phyloP scores from a whole-genome alignment of 2,113 vertebrate genomes.

The Reinhardtius hippoglossoides region DNA sequence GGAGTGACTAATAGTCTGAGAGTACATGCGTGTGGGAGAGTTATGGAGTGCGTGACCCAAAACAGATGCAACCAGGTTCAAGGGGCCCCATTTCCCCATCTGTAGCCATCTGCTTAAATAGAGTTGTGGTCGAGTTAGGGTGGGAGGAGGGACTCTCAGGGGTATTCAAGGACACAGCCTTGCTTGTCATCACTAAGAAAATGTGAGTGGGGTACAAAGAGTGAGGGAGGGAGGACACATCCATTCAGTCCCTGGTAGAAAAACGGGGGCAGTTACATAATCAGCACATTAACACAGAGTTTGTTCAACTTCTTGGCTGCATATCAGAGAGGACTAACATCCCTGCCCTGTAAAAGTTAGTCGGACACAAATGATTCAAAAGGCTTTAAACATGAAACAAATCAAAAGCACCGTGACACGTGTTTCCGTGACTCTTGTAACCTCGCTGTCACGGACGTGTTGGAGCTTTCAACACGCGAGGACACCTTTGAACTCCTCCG shows the following conservation, averaged over 20 bases:
- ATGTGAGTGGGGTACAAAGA: conserved; percentile 15
- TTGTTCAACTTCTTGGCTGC: background rate
- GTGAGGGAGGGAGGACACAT: conserved; percentile 4
- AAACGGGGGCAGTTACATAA: conserved; percentile 9
- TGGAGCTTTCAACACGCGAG: conserved; percentile 22
- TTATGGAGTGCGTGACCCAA: conserved; percentile 31
- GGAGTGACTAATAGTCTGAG: conserved; percentile 8
- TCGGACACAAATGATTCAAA: background rate
- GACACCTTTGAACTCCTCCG: conserved; percentile 49
- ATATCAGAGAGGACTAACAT: conserved; percentile 1
- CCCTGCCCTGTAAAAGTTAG: background rate
- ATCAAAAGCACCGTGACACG: conserved; percentile 19
- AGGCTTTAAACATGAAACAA: background rate
- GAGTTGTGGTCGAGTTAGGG: conserved; percentile 33
- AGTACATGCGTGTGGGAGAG: conserved; percentile 14
- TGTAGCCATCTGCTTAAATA: conserved; percentile 70
- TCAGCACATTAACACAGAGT: background rate
- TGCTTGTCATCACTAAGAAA: conserved; percentile 30
- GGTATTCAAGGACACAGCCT: conserved; percentile 64
- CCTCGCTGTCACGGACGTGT: conserved; percentile 13
- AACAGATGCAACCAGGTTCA: conserved; percentile 65
- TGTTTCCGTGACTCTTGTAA: conserved; percentile 11
- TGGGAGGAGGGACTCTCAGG: conserved; percentile 28
- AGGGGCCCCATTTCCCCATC: conserved; percentile 47
- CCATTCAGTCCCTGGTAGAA: conserved; percentile 6